Evolutionary conservation across 2,113 vertebrate genomes (phyloP).

Genomic region (Tyto alba): DNA sequence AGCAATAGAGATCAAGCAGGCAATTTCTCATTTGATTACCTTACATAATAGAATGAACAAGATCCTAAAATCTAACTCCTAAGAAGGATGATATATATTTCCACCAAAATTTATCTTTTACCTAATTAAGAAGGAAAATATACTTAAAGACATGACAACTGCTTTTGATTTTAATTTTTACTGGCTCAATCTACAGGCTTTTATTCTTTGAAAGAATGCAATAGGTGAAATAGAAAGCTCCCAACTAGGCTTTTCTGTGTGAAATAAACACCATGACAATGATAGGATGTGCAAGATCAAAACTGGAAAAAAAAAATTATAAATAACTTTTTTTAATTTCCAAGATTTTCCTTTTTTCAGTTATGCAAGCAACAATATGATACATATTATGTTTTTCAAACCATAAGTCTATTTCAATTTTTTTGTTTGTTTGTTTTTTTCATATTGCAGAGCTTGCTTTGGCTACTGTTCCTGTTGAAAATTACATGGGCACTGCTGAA

Average conservation of each 20-base stretch:
- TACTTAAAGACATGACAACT: background rate
- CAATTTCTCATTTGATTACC: constrained; percentile 6
- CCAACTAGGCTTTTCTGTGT: constrained; percentile 10
- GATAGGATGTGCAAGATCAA: background rate
- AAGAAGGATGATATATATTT: background rate
- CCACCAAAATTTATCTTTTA: background rate
- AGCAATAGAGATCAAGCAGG: background rate
- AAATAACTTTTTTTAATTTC: background rate
- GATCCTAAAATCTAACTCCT: background rate
- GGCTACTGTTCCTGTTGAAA: constrained; percentile 34
- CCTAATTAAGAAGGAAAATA: background rate
- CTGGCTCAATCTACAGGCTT: background rate
- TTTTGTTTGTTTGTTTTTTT: background rate
- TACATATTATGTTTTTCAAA: background rate
- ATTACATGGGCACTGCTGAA: constrained; percentile 33
- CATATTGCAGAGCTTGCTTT: constrained; percentile 35
- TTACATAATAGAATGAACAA: background rate
- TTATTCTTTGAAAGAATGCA: background rate
- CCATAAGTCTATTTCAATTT: background rate
- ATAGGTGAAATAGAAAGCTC: background rate
- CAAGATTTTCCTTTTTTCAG: background rate
- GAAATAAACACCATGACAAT: constrained; percentile 21
- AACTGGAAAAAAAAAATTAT: background rate
- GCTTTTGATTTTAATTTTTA: background rate
- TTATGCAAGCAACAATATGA: constrained; percentile 15